Evolutionary conservation across 2,797 vertebrate species (phyloP).

Genomic region (Typhlichthys eigenmanni): DNA sequence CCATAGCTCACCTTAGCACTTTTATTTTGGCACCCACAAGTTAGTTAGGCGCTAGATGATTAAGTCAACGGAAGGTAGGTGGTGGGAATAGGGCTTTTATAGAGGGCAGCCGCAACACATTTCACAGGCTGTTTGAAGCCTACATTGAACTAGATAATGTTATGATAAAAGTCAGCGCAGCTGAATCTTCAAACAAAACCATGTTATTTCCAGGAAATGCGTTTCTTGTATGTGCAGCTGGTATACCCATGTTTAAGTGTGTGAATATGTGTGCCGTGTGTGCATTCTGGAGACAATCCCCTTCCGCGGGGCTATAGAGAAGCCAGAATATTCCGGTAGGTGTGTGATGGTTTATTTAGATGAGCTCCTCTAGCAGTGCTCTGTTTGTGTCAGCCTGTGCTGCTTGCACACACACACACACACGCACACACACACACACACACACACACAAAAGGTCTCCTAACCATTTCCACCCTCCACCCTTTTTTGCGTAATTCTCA

Average conservation of each 20-base stretch:
- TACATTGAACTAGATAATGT: constrained; percentile 7
- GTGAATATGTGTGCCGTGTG: constrained; percentile 28
- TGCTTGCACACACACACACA: constrained; percentile 36
- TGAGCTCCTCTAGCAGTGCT: constrained; percentile 61
- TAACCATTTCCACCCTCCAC: constrained; percentile 44
- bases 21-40: not conserved
- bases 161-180: constrained; percentile 10
- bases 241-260: constrained; percentile 8
- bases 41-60: not conserved
- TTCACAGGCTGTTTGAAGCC: constrained; percentile 20
- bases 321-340: constrained; percentile 52
- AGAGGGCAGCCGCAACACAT: constrained; percentile 5
- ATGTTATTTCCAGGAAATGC: not conserved
- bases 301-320: not conserved
- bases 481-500: constrained; percentile 27
- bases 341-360: constrained; percentile 61
- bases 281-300: constrained; percentile 39
- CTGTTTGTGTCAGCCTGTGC: constrained; percentile 55
- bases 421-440: constrained; percentile 45
- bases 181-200: constrained; percentile 14
- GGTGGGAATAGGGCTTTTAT: constrained; percentile 3
- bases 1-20: constrained; percentile 8
- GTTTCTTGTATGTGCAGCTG: constrained; percentile 16
- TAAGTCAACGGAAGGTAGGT: constrained; percentile 1
- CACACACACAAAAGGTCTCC: constrained; percentile 26